Evolutionary conservation across 1,140 invertebrate species (phyloP).

Genomic region (Scaptodrosophila lebanonensis): DNA sequence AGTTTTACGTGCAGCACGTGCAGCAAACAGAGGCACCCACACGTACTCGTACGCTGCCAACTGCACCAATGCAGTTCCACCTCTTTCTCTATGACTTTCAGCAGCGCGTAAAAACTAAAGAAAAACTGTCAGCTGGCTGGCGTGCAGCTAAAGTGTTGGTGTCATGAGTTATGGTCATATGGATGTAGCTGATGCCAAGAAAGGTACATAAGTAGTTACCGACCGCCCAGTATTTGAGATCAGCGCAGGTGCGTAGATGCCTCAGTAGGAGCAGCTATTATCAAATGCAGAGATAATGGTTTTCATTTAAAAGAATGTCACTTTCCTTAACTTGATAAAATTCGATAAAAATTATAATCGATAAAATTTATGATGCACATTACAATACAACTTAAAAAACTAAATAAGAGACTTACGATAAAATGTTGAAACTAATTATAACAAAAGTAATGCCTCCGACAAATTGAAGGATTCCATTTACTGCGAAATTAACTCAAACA

Average conservation of each 20-base stretch:
- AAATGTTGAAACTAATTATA: no score
- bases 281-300: slow-evolving; percentile 8
- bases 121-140: slow-evolving; percentile 41
- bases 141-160: slow-evolving; percentile 28
- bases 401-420: no score
- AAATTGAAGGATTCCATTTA: slow-evolving; percentile 18
- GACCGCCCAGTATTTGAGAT: slow-evolving; percentile 18
- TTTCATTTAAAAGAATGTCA: slow-evolving; percentile 12
- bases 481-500: slow-evolving; percentile 13
- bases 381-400: no score
- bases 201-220: no score
- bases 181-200: no score
- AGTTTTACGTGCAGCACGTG: slow-evolving; percentile 62
- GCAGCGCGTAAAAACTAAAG: slow-evolving; percentile 45
- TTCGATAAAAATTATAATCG: no score
- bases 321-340: no score
- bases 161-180: slow-evolving; percentile 31
- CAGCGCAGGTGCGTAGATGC: slow-evolving; percentile 38
- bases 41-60: slow-evolving; percentile 15
- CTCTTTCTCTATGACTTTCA: slow-evolving; percentile 29
- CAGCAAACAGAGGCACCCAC: slow-evolving; percentile 29
- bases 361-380: no score
- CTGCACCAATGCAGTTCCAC: slow-evolving; percentile 1
- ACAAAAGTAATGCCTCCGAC: no score
- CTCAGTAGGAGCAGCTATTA: slow-evolving; percentile 9